Evolutionary conservation across 2,113 vertebrate species (phyloP).

Genomic region (Scytalopus superciliaris): DNA sequence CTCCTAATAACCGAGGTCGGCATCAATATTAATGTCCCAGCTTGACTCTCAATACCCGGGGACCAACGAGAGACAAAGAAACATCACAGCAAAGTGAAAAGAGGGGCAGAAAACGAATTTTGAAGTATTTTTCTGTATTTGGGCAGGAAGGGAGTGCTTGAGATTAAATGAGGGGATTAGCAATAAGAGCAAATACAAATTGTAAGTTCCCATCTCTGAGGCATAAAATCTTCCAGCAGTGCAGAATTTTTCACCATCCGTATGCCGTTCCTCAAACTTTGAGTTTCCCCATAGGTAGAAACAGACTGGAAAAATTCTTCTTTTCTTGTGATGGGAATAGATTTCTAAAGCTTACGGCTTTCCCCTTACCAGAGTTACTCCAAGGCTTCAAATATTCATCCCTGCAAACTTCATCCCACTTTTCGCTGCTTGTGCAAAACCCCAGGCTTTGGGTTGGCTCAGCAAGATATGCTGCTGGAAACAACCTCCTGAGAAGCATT

Average conservation of each 20-base stretch:
- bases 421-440: not conserved
- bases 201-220: not conserved
- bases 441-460: not conserved
- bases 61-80: not conserved
- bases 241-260: not conserved
- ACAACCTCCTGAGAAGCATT: not conserved
- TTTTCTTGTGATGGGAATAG: not conserved
- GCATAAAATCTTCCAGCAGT: not conserved
- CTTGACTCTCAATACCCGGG: conserved; percentile 20
- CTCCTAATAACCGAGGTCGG: conserved; percentile 23
- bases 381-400: not conserved
- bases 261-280: not conserved
- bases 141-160: not conserved
- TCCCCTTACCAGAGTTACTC: not conserved
- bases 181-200: not conserved
- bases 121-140: not conserved
- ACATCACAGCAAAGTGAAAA: not conserved
- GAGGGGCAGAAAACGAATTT: not conserved
- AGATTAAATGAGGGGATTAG: not conserved
- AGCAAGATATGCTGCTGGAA: not conserved
- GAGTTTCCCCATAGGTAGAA: not conserved
- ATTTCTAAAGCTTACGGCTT: not conserved
- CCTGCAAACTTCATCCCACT: not conserved
- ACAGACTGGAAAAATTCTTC: not conserved
- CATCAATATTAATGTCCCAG: conserved; percentile 72